Conservation (phyloP, 2,797 vertebrate genomes). For the Mus spretus region DNA sequence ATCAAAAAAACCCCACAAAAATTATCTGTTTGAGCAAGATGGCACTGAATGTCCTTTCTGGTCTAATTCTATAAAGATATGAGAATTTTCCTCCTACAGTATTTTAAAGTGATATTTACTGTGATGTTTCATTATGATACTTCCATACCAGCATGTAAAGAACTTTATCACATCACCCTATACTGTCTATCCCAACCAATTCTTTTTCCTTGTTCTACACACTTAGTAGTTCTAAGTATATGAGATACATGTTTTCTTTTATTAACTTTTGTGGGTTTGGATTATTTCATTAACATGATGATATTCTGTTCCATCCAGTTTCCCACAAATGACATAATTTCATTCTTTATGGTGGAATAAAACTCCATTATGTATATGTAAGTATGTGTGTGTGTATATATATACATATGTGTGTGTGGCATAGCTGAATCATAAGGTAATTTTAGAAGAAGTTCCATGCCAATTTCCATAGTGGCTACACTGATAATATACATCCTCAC, state of each 20-base stretch:
- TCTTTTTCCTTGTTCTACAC: not conserved
- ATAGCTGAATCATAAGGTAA: not conserved
- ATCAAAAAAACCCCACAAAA: not conserved
- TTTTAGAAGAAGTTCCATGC: not conserved
- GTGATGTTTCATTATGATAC: not conserved
- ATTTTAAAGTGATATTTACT: not conserved
- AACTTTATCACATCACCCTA: not conserved
- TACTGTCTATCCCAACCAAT: not conserved
- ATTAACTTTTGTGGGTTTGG: not conserved
- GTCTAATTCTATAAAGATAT: not conserved
- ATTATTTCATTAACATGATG: not conserved
- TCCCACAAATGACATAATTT: not conserved
- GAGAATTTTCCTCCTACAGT: not conserved
- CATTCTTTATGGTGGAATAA: not conserved
- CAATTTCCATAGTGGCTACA: not conserved
- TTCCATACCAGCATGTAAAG: not conserved
- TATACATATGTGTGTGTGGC: not conserved
- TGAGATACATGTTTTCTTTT: not conserved
- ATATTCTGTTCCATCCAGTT: not conserved
- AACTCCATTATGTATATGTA: not conserved
- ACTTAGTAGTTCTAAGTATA: not conserved
- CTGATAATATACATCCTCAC: not conserved
- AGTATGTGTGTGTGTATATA: not conserved
- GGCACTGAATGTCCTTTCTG: not conserved
- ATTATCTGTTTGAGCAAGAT: not conserved